Base-by-base conservation (phyloP, 2,113 vertebrate species). In the Calyptomena viridis region DNA sequence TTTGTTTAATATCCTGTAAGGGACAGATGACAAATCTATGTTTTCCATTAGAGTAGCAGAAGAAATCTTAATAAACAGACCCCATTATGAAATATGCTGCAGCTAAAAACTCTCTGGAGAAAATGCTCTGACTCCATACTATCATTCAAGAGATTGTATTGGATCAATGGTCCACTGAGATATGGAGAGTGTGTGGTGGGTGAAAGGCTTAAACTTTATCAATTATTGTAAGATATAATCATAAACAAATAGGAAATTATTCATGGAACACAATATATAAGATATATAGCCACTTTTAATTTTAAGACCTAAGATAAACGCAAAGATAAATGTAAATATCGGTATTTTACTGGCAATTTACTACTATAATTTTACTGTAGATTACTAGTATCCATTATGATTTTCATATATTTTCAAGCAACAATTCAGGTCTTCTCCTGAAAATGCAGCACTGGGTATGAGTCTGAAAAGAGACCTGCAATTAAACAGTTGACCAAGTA, bases 141-240 rank as follows among this genome's bases (percentile, higher is more conserved):
- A 35, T 60, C 8, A 2, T 74, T 79, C 74, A 73, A 86, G 69
- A 73, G 67, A 69, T 62, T 33, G 46, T 69, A n/a, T 33, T 88
- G 82, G 53, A 95, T 88, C 82, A 96, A 93, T 93, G 44, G 24
- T 40, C 53, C 46, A 3, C 63, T 79, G 75, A 62, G 69, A 53
- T 90, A 60, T 37, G 21, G 21, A 69, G 39, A 0, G 0, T 82
- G 62, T 69, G 40, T 84, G 46, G 55, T 47, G 55, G 62, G 87
- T 85, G 40, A 72, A 75, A 93, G 71, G 40, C 58, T 82, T 87
- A 94, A 56, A 59, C 91, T 93, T 94, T 84, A 84, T 84, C 91
- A 75, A 71, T 72, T 76, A 60, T 25, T 75, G 44, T 50, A 92
- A 87, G 69, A 67, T 75, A 74, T 7, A 72, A 92, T 71, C 33